These are phyloP conservation scores for Trachurus trachurus DNA, from an alignment of 2,797 vertebrate genomes.

Conservation along the genomic window DNA sequence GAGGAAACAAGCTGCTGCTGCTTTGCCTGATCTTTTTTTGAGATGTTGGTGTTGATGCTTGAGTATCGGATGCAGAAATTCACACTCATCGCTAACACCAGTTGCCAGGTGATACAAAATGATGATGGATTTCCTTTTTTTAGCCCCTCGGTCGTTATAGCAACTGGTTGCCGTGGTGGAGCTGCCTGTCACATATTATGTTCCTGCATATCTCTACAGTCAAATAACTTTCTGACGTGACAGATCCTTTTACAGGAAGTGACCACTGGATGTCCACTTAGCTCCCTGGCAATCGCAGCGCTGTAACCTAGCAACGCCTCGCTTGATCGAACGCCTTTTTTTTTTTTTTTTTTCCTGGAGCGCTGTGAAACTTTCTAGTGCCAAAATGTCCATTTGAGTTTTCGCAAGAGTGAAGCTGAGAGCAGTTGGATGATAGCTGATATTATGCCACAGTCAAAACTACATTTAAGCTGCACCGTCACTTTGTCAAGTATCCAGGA, in stretches of 20 bases:
- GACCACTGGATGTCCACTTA: conserved; percentile 35
- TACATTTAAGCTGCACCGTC: background rate
- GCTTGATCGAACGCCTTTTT: background rate
- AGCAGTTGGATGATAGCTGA: conserved; percentile 11
- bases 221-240: conserved; percentile 13
- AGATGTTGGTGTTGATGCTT: too few species aligned
- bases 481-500: background rate
- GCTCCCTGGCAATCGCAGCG: conserved; percentile 1
- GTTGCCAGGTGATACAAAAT: background rate
- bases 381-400: conserved; percentile 2
- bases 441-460: conserved; percentile 4
- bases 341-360: background rate
- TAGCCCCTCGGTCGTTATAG: background rate
- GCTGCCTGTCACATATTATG: background rate
- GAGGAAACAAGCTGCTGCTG: too few species aligned
- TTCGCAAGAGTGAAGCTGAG: background rate
- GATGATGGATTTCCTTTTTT: background rate
- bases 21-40: too few species aligned
- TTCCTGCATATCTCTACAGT: conserved; percentile 22
- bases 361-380: conserved; percentile 30
- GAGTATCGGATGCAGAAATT: background rate
- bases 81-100: background rate
- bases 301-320: conserved; percentile 42
- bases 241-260: conserved; percentile 15
- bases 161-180: background rate